Evolutionary conservation across 1,140 invertebrate species (phyloP), one percentile per base, ranked within the genome.

Genomic region (Camponotus pennsylvanicus): DNA sequence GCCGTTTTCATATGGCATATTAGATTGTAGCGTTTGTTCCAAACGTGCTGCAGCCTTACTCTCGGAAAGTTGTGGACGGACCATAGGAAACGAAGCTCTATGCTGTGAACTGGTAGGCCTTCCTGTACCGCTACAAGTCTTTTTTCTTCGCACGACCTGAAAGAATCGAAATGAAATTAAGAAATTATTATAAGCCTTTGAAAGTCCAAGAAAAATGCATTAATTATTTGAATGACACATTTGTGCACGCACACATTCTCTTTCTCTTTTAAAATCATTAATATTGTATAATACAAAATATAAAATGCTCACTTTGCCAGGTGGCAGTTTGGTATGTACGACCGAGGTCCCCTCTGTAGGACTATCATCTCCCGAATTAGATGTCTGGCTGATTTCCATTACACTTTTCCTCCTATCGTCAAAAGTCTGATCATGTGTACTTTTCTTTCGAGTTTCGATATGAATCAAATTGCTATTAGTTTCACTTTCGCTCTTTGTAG

Each of bases 321-420:
- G 96, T 52, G 97, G 96, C 85, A 97, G 91, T 89, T 97, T 96
- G 0, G 96, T 96, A 86, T 96, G 96, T 9, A 97, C 96, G 64
- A 96, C 90, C n/a, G 95, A 95, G 86, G 94, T 95, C 87, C 96
- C 97, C 79, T 96, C 96, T 57, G 93, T 92, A 67, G 94, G 94
- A 86, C 94, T 94, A n/a, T 95, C 95, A 75, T 95, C 93, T 55
- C 95, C 96, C 40, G 95, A 96, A 92, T 96, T 96, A 57, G 96
- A 96, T 66, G 95, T 95, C 67, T 96, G 96, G 69, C 96, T 96
- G 59, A 93, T 95, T 55, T 95, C 95, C 75, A 95, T 95, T 21
- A 96, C 96, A 64, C 94, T 94, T 86, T 95, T 96, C 5, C 93
- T 95, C 45, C 94, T 93, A 75, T 94, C 93, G 90, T 88, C 75